Base-by-base conservation (phyloP, 1,140 invertebrate species). In the Pseudomyrmex flavicornis region DNA sequence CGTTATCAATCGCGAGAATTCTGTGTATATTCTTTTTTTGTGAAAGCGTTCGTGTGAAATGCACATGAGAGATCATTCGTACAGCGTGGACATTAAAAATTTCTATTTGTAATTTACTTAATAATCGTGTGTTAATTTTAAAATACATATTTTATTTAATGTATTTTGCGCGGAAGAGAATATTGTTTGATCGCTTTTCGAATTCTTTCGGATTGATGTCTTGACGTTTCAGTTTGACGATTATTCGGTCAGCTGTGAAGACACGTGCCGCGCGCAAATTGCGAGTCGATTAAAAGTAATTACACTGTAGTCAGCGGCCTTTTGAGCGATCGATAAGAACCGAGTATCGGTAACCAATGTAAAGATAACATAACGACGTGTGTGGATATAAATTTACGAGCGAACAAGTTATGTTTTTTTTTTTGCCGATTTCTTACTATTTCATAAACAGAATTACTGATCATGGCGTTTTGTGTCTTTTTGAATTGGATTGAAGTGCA, bases 241-340 rank as follows among this genome's bases (percentile, higher is more conserved):
- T 76, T 76, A 65, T 48, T 48, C 76, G 66, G 54, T 70, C 76
- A 80, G 76, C 76, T 80, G 76, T 80, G 66, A n/a, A 80, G 48
- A 80, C 76, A 80, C 66, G 76, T 80, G 76, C 66, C 20, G 76
- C 76, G 44, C 66, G 44, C 66, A 80, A 70, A 72, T 72, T 61
- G 76, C 76, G 44, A 59, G 44, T 61, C 66, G 76, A 80, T 80
- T 80, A 80, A 80, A 80, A 80, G 66, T 70, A 80, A 80, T 80
- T 80, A 80, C 35, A 35, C 66, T 44, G 52, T 66, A 80, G 76
- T 80, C 66, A 72, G 76, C 66, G 54, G 76, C 22, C 65, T 79
- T 63, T 52, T 35, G 35, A 35, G 35, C 13, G 52, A 54, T 66
- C 76, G 76, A 80, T 80, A 80, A 80, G 54, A 35, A 17, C 54